Percentiles rank a stretch among this genome's conserved stretches.
Evolutionary conservation across 2,113 vertebrate species (phyloP).

Genomic region (Hyperoodon ampullatus): DNA sequence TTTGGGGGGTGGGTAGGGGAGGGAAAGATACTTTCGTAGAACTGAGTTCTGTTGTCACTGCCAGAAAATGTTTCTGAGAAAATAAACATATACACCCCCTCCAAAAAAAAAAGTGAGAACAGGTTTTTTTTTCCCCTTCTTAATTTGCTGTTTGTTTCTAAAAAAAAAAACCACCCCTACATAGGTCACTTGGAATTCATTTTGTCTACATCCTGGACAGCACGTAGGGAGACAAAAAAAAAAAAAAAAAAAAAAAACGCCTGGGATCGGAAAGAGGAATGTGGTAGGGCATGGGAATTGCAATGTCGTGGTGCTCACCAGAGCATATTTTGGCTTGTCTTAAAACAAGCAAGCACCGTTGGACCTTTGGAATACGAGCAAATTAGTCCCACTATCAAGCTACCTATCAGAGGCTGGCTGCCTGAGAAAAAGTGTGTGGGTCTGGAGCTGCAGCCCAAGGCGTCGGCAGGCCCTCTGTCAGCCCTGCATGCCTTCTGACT

Average conservation of each 20-base stretch:
- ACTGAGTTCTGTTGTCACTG: slow-evolving; percentile 82
- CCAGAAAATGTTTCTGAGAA: slow-evolving; percentile 86
- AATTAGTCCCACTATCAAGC: slow-evolving; percentile 83
- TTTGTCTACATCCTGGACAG: slow-evolving; percentile 95
- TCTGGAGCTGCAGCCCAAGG: slow-evolving; percentile 89
- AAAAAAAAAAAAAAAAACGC: slow-evolving; percentile 84
- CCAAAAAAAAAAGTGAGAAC: slow-evolving; percentile 87
- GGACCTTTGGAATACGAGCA: slow-evolving; percentile 84
- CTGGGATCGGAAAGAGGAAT: slow-evolving; percentile 95
- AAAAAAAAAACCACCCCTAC: slow-evolving; percentile 92
- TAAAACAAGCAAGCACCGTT: slow-evolving; percentile 91
- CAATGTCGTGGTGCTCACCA: slow-evolving; percentile 92
- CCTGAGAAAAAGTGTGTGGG: slow-evolving; percentile 89
- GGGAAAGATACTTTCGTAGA: slow-evolving; percentile 74
- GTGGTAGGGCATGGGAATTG: slow-evolving; percentile 96
- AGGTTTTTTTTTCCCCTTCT: slow-evolving; percentile 82
- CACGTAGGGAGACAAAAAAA: slow-evolving; percentile 83
- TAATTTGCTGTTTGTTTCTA: slow-evolving; percentile 84
- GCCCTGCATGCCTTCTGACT: slow-evolving; percentile 84
- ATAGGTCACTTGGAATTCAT: slow-evolving; percentile 95
- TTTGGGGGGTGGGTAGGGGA: neutral
- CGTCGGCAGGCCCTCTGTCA: slow-evolving; percentile 85
- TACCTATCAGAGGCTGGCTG: slow-evolving; percentile 86
- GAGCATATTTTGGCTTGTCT: slow-evolving; percentile 92
- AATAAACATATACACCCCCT: slow-evolving; percentile 53